Percentiles rank a stretch among this genome's conserved stretches.
phyloP scores from a whole-genome alignment of 2,797 vertebrate species.

The Melanotaenia parkinsoni region DNA sequence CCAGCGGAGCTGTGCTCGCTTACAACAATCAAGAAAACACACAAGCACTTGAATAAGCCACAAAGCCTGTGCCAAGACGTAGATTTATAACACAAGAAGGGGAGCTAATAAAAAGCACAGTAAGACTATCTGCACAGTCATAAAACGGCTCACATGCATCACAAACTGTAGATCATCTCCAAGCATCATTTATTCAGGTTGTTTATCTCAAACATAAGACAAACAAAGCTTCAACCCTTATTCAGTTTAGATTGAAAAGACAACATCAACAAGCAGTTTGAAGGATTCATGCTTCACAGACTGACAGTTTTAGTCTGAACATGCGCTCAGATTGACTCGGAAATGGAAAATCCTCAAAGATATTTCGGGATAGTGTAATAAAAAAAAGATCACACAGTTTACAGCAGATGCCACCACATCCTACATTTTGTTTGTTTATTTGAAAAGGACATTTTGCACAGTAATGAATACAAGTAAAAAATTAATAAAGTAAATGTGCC shows the following conservation, averaged over 20 bases:
- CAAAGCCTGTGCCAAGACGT: neutral
- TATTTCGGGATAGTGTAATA: no score
- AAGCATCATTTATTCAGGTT: neutral
- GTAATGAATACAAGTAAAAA: no score
- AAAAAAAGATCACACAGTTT: no score
- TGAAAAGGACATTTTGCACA: no score
- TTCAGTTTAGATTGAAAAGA: neutral
- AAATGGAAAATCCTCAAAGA: neutral
- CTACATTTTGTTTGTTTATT: neutral
- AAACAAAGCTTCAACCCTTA: neutral
- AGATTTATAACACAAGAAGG: slow-evolving; percentile 1
- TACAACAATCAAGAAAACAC: slow-evolving; percentile 44
- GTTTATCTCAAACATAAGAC: neutral
- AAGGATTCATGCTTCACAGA: neutral
- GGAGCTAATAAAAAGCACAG: neutral
- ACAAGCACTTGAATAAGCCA: slow-evolving; percentile 23
- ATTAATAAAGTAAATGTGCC: no score
- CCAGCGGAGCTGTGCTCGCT: slow-evolving; percentile 36
- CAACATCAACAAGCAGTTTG: neutral
- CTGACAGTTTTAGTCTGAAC: neutral
- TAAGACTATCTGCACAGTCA: neutral
- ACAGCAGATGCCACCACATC: neutral
- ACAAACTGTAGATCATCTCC: neutral
- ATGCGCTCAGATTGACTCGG: neutral
- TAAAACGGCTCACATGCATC: neutral